These are phyloP conservation scores for Trogon surrucura DNA, from an alignment of 2,113 vertebrate species.

Conservation along the genomic window DNA sequence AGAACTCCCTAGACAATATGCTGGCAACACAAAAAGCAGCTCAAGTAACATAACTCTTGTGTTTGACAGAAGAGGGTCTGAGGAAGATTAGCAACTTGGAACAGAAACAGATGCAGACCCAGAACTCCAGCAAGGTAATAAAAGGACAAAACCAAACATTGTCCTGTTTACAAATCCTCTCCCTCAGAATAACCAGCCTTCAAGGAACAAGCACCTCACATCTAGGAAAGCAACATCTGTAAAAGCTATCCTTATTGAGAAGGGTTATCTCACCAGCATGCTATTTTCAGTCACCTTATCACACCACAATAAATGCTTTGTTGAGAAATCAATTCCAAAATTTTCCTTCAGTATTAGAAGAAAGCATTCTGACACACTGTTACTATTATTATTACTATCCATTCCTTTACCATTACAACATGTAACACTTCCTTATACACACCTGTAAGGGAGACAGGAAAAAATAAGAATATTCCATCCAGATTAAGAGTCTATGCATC, in stretches of 20 bases:
- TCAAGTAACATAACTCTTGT: background rate
- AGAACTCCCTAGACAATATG: background rate
- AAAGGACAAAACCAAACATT: background rate
- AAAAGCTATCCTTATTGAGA: background rate
- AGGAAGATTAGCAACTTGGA: background rate
- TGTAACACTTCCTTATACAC: background rate
- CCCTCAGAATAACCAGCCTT: background rate
- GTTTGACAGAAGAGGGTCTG: background rate
- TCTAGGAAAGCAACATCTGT: background rate
- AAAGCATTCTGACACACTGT: background rate
- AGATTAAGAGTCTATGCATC: constrained; percentile 9
- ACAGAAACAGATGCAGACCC: background rate
- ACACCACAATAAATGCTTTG: background rate
- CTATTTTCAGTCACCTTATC: background rate
- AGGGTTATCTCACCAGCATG: background rate
- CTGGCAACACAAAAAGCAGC: background rate
- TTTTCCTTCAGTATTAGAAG: background rate
- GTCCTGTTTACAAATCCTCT: background rate
- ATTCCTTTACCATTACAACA: background rate
- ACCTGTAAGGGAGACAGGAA: constrained; percentile 47
- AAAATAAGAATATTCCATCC: constrained; percentile 48
- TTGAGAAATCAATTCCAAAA: background rate
- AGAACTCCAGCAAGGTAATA: background rate
- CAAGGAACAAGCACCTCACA: background rate
- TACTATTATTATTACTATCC: background rate